Conservation (phyloP, 2,797 vertebrate genomes). For the Tiaroga cobitis region DNA sequence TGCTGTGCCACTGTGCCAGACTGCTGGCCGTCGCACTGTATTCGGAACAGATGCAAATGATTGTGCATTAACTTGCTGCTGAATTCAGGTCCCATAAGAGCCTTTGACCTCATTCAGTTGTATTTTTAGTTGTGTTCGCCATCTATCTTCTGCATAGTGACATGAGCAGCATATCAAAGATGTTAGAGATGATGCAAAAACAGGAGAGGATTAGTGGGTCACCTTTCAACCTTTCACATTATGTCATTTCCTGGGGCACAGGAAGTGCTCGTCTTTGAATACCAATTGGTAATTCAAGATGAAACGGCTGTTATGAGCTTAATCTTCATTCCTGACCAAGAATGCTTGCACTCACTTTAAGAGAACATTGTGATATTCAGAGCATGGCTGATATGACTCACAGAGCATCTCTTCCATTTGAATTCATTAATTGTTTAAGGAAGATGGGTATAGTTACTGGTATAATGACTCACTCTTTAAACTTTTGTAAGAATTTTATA, state of each 20-base stretch:
- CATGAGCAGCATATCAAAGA: slow-evolving; percentile 40
- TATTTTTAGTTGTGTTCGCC: slow-evolving; percentile 57
- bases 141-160: slow-evolving; percentile 33
- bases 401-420: slow-evolving; percentile 3
- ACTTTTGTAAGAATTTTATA: background rate
- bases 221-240: slow-evolving; percentile 69
- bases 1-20: background rate
- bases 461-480: background rate
- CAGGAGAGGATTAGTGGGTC: slow-evolving; percentile 48
- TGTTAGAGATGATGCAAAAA: slow-evolving; percentile 25
- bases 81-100: slow-evolving; percentile 51
- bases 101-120: slow-evolving; percentile 59
- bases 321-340: slow-evolving; percentile 52
- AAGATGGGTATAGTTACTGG: background rate
- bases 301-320: slow-evolving; percentile 12
- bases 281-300: slow-evolving; percentile 66
- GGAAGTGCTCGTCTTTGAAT: slow-evolving; percentile 76
- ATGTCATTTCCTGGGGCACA: slow-evolving; percentile 67
- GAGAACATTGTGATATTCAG: slow-evolving; percentile 40
- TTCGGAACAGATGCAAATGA: slow-evolving; percentile 52
- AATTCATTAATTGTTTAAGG: slow-evolving; percentile 11
- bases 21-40: slow-evolving; percentile 1
- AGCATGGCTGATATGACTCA: slow-evolving; percentile 39
- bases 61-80: slow-evolving; percentile 49
- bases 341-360: slow-evolving; percentile 49